Evolutionary conservation across 2,113 vertebrate species (phyloP).

Genomic region (Otolemur garnettii): DNA sequence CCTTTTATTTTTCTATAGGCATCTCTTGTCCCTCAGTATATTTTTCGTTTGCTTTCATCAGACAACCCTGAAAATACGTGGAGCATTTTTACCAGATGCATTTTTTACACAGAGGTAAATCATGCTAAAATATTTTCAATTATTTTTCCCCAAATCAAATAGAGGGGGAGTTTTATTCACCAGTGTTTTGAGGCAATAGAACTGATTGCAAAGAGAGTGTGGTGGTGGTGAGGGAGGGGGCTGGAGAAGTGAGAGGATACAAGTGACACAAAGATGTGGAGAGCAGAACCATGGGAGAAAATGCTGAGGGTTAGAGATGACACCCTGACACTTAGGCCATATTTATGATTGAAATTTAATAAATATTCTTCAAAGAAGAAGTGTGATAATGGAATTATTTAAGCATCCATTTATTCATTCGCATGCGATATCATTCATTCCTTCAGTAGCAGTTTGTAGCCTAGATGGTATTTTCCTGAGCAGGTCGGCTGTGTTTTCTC

Average conservation of each 20-base stretch:
- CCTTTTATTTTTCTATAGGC: neutral
- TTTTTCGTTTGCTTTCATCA: neutral
- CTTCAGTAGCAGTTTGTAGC: neutral
- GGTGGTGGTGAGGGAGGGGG: too few species aligned
- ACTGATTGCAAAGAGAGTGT: neutral
- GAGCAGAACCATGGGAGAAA: neutral
- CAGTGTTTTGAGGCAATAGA: neutral
- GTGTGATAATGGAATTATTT: neutral
- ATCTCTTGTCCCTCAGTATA: neutral
- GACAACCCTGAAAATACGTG: neutral
- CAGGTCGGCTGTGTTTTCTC: constrained; percentile 37
- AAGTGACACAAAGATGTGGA: neutral
- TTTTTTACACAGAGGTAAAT: neutral
- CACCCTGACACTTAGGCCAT: neutral
- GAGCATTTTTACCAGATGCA: neutral
- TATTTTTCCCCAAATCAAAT: neutral
- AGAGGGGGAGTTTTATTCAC: neutral
- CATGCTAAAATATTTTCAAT: neutral
- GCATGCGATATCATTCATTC: neutral
- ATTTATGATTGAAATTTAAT: neutral
- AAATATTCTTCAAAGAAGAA: neutral
- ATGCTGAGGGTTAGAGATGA: neutral
- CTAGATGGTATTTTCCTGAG: constrained; percentile 25
- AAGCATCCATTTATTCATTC: neutral
- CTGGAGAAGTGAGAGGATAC: neutral